These are phyloP conservation scores for Conopomorpha cramerella DNA, from an alignment of 1,140 invertebrate species.

Conservation along the genomic window DNA sequence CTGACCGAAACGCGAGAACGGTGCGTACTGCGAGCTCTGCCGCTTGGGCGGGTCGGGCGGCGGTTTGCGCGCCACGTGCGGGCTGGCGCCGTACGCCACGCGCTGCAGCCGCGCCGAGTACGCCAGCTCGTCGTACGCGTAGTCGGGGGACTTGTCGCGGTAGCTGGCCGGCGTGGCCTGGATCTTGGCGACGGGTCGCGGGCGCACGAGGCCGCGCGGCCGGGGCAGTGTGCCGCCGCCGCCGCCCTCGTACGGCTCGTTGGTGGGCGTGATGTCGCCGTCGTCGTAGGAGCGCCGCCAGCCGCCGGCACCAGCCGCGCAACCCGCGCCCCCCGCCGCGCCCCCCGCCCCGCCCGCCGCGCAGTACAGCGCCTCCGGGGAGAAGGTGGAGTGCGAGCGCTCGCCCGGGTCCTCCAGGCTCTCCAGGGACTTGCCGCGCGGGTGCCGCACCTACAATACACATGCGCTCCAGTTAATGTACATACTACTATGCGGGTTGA, in stretches of 20 bases:
- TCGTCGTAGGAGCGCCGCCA: conserved; percentile 88
- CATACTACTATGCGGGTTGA: too few species aligned
- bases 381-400: conserved; percentile 67
- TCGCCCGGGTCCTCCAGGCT: conserved; percentile 74
- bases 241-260: conserved; percentile 69
- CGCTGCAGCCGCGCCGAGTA: conserved; percentile 48
- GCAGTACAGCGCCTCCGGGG: conserved; percentile 59
- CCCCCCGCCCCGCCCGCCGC: too few species aligned
- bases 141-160: conserved; percentile 61
- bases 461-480: too few species aligned
- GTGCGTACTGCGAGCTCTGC: conserved; percentile 64
- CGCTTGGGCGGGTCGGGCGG: conserved; percentile 88
- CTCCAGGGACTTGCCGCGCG: conserved; percentile 82
- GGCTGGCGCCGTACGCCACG: conserved; percentile 59
- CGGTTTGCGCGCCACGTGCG: conserved; percentile 70
- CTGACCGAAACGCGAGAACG: conserved; percentile 57
- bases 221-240: conserved; percentile 83
- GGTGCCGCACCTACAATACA: conserved; percentile 71
- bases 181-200: conserved; percentile 85
- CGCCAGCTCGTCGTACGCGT: conserved; percentile 54
- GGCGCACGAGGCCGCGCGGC: conserved; percentile 79
- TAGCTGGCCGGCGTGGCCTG: conserved; percentile 64
- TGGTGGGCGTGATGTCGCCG: conserved; percentile 86
- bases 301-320: too few species aligned
- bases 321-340: too few species aligned